Evolutionary conservation across 1,140 invertebrate genomes (phyloP), one percentile per base, ranked within the genome.

Genomic region (Ceratina calcarata): DNA sequence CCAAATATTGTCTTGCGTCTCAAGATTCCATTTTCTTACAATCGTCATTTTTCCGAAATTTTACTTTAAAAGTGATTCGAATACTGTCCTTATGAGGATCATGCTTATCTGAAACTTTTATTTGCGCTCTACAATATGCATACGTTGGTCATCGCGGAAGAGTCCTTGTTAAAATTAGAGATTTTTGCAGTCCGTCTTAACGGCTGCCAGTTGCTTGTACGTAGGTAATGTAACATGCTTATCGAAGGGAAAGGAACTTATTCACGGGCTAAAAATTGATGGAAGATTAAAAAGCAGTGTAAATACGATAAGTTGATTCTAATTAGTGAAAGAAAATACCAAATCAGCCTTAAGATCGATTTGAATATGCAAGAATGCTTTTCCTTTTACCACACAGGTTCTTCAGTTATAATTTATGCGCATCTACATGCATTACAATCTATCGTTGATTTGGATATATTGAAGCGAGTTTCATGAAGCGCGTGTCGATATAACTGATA

Each of bases 261-360:
- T 72, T 86, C 68, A 64, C 27, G 66, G 20, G 67, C 32, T 69
- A 77, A 69, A 13, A 62, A 27, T 8, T 24, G n/a, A 53, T 10
- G 18, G 15, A 24, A 4, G 65, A 53, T 16, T 58, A 71, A 71
- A 45, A 45, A 62, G 12, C 37, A 72, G 86, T 90, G 88, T 89
- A 90, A 87, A 89, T 89, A 89, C 83, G n/a, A 83, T 89, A 85
- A 84, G 81, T 90, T 87, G 74, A 81, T 88, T 80, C 67, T 73
- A 69, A 86, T 74, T 87, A 86, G 80, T 72, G 68, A 76, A 82
- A 81, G 32, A 74, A 49, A 73, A 83, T 89, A 88, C 86, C 81
- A 88, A 88, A 89, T 82, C 82, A 90, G 87, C 88, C 88, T 89
- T 89, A 85, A 72, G 79, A 80, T 86, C 80, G 81, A 86, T 80